Conservation (phyloP, 2,888 invertebrate species). For the Nomada fucata region DNA sequence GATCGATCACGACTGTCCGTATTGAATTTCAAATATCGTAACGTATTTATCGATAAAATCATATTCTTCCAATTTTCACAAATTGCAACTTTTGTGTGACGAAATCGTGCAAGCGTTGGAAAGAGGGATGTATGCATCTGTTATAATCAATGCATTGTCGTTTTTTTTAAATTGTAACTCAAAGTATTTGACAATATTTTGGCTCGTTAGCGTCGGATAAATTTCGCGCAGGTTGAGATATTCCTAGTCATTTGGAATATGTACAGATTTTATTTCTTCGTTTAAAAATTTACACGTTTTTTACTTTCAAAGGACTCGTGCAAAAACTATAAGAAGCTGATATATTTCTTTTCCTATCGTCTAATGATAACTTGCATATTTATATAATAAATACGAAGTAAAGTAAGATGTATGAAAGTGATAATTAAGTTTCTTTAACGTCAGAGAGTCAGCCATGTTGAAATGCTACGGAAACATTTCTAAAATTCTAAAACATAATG, state of each 20-base stretch:
- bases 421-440: too few species aligned
- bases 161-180: conserved; percentile 16
- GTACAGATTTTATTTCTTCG: neutral
- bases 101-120: conserved; percentile 17
- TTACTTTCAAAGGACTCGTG: conserved; percentile 32
- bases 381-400: too few species aligned
- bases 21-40: conserved; percentile 22
- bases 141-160: conserved; percentile 24
- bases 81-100: conserved; percentile 2
- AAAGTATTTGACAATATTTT: conserved; percentile 43
- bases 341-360: too few species aligned
- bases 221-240: conserved; percentile 34
- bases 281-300: neutral
- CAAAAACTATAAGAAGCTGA: too few species aligned
- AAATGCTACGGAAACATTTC: neutral
- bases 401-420: too few species aligned
- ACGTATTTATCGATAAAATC: conserved; percentile 7
- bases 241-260: neutral
- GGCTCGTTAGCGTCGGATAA: conserved; percentile 35
- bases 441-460: too few species aligned
- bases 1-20: conserved; percentile 12
- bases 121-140: conserved; percentile 3
- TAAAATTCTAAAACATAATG: neutral
- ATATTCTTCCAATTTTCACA: neutral
- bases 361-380: neutral